Evolutionary conservation across 64 coral and sea anemone species (phyloP), one percentile per base, ranked within the genome.

Genomic region (Pachyseris speciosa): DNA sequence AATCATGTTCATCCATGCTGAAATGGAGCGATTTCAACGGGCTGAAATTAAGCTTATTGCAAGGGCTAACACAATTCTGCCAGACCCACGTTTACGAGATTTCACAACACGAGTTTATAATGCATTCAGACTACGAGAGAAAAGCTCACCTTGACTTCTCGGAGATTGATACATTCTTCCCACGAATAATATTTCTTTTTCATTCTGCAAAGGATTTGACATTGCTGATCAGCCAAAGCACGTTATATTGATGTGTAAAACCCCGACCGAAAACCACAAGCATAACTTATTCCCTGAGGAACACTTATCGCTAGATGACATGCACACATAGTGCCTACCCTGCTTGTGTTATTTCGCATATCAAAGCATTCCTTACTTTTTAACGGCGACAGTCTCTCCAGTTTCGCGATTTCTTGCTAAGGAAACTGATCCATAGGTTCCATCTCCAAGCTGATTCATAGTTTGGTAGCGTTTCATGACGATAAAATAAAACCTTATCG

Each of bases 181-280:
- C 97, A 99, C 9, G 97, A 99, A 74, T 93, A 99, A 58, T 89
- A 99, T 74, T 99, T 99, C 37, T 81, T 93, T 91, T 99, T 99
- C 97, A 99, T 99, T 87, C 97, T 99, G 84, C 52, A 88, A 83
- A 89, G 51, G 25, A 9, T 61, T 61, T 61, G 27, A 79, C 7
- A 81, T 61, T 36, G 7, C 2, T 25, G 51, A 78, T 78, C 69
- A 28, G 11, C 20, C 44, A 20, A 32, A 7, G n/a, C n/a, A n/a
- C n/a, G n/a, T n/a, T n/a, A n/a, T 32, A 43, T 44, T 59, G 13
- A 49, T 9, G 47, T 15, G 7, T 49, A 49, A 49, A 49, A 0
- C 47, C n/a, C n/a, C n/a, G n/a, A n/a, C n/a, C n/a, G n/a, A n/a
- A n/a, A n/a, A n/a, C n/a, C n/a, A n/a, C n/a, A n/a, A n/a, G n/a